A percentile compares a stretch with the other conserved stretches of the same genome.
These are phyloP conservation scores for Microtus ochrogaster DNA, from an alignment of 2,113 vertebrate genomes.

Conservation along the genomic window DNA sequence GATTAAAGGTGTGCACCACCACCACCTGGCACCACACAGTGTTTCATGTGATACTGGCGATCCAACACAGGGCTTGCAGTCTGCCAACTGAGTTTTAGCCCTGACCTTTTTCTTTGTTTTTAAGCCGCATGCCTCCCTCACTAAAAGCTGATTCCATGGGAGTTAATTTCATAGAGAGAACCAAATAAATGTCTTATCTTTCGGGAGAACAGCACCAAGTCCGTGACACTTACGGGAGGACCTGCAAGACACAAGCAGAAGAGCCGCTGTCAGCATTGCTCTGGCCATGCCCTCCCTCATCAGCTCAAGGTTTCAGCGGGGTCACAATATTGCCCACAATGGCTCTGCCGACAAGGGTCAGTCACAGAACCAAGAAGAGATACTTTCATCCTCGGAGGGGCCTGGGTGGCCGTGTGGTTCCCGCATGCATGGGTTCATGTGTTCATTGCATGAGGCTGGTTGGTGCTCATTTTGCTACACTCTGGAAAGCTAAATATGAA, in stretches of 20 bases:
- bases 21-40: background rate
- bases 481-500: background rate
- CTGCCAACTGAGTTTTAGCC: background rate
- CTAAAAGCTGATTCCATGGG: conserved; percentile 66
- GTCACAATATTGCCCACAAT: background rate
- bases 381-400: background rate
- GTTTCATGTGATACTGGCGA: no score
- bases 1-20: background rate
- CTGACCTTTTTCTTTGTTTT: conserved; percentile 6
- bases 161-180: conserved; percentile 72
- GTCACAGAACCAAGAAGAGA: background rate
- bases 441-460: background rate
- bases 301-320: background rate
- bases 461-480: background rate
- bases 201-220: conserved; percentile 80
- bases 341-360: background rate
- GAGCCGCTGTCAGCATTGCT: conserved; percentile 47
- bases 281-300: no score
- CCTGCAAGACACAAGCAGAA: conserved; percentile 93
- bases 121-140: conserved; percentile 70
- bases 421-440: fast-evolving
- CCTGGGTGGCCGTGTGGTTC: fast-evolving
- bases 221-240: conserved; percentile 93
- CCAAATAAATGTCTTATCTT: conserved; percentile 86
- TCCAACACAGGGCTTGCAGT: background rate